These are phyloP conservation scores for Sthenelais limicola DNA, from an alignment of 2,888 invertebrate species.

Conservation along the genomic window DNA sequence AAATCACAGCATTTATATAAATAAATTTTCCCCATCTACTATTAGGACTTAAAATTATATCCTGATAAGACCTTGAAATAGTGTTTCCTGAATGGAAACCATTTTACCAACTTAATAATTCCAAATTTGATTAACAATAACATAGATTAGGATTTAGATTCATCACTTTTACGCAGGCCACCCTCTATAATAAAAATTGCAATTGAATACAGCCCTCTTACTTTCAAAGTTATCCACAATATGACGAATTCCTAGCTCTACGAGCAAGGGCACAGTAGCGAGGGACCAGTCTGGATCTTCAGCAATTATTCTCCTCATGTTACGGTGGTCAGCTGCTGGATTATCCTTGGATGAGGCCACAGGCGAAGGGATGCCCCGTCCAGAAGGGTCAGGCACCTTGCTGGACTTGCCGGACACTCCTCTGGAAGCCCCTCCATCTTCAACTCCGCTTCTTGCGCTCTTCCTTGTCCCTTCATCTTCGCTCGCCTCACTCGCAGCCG, in stretches of 20 bases:
- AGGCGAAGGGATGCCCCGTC: constrained; percentile 10
- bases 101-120: too few relatives aligned
- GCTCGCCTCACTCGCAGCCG: constrained; percentile 1
- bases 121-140: too few relatives aligned
- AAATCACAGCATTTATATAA: too few relatives aligned
- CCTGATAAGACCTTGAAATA: too few relatives aligned
- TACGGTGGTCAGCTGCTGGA: constrained; percentile 52
- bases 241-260: constrained; percentile 67
- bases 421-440: constrained; percentile 2
- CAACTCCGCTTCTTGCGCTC: not conserved
- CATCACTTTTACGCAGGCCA: too few relatives aligned
- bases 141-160: too few relatives aligned
- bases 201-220: constrained; percentile 54
- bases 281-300: constrained; percentile 72
- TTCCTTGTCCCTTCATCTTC: constrained; percentile 14
- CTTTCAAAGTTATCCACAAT: constrained; percentile 71
- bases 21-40: too few relatives aligned
- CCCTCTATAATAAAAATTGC: not conserved
- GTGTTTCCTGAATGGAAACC: too few relatives aligned
- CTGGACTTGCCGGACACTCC: constrained; percentile 31
- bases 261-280: constrained; percentile 70
- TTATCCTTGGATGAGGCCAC: constrained; percentile 42
- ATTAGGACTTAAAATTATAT: too few relatives aligned
- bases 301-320: constrained; percentile 69
- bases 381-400: not conserved